Evolutionary conservation across 1,140 invertebrate species (phyloP).

Genomic region (Pseudomyrmex sp.): DNA sequence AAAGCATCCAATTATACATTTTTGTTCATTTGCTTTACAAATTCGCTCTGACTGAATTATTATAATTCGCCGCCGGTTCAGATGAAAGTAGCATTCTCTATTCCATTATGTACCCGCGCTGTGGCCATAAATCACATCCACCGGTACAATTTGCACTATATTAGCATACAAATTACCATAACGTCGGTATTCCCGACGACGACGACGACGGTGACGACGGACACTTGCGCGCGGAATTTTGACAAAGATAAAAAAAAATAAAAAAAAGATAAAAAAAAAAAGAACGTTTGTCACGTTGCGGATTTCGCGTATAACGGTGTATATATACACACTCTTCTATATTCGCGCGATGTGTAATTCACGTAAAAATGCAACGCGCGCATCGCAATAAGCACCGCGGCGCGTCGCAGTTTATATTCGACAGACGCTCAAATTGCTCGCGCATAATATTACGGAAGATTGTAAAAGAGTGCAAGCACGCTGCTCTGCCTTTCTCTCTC

Average conservation of each 20-base stretch:
- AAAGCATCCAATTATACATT: conserved; percentile 9
- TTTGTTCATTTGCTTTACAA: conserved; percentile 29
- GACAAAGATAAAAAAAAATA: neutral
- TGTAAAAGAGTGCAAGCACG: conserved; percentile 5
- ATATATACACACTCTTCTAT: neutral
- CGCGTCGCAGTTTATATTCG: conserved; percentile 4
- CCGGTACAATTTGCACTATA: conserved; percentile 58
- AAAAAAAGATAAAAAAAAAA: neutral
- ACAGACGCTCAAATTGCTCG: neutral
- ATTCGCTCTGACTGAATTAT: conserved; percentile 43
- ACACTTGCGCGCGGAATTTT: conserved; percentile 8
- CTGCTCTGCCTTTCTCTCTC: neutral
- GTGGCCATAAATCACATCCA: conserved; percentile 48
- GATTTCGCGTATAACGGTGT: neutral
- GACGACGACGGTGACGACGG: neutral
- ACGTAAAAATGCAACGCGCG: neutral
- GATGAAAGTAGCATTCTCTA: conserved; percentile 57
- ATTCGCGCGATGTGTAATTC: conserved; percentile 7
- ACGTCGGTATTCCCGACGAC: neutral
- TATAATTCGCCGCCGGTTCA: conserved; percentile 52
- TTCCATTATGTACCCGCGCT: conserved; percentile 33
- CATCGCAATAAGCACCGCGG: neutral
- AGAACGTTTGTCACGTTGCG: neutral
- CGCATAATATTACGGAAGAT: conserved; percentile 23
- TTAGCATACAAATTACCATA: conserved; percentile 58